Evolutionary conservation across 2,888 invertebrate species (phyloP).

Genomic region (Leptopilina drosophilae): DNA sequence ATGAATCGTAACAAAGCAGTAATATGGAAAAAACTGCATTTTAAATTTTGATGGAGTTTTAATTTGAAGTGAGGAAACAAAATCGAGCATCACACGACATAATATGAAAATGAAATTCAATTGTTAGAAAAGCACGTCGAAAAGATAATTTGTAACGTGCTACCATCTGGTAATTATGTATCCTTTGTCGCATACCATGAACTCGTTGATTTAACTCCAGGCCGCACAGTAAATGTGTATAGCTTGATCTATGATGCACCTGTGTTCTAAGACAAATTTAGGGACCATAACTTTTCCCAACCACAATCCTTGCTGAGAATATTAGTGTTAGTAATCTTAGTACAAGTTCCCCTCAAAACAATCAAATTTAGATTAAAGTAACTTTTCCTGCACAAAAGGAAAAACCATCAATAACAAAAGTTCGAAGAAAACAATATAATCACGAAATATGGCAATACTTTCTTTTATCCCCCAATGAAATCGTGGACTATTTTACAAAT

Average conservation of each 20-base stretch:
- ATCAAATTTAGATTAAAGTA: constrained; percentile 18
- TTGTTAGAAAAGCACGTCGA: neutral
- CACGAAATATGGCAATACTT: neutral
- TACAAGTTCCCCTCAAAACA: neutral
- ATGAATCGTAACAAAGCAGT: too few relatives aligned
- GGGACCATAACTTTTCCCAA: constrained; percentile 53
- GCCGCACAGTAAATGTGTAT: constrained; percentile 53
- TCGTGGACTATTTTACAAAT: too few relatives aligned
- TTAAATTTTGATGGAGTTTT: too few relatives aligned
- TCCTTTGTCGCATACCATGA: constrained; percentile 33
- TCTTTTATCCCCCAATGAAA: too few relatives aligned
- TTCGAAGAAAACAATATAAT: neutral
- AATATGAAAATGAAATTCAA: neutral
- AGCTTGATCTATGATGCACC: constrained; percentile 57
- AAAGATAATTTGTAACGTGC: neutral
- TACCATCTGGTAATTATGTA: constrained; percentile 35
- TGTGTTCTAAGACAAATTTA: constrained; percentile 58
- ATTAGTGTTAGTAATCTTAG: constrained; percentile 43
- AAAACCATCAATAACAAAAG: neutral
- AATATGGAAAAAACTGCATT: too few relatives aligned
- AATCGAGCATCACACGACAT: neutral
- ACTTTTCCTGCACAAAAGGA: neutral
- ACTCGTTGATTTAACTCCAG: constrained; percentile 53
- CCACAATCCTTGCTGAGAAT: constrained; percentile 51
- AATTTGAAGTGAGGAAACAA: too few relatives aligned